Evolutionary conservation across 2,888 invertebrate species (phyloP).

Genomic region (Erpobdella octoculata): DNA sequence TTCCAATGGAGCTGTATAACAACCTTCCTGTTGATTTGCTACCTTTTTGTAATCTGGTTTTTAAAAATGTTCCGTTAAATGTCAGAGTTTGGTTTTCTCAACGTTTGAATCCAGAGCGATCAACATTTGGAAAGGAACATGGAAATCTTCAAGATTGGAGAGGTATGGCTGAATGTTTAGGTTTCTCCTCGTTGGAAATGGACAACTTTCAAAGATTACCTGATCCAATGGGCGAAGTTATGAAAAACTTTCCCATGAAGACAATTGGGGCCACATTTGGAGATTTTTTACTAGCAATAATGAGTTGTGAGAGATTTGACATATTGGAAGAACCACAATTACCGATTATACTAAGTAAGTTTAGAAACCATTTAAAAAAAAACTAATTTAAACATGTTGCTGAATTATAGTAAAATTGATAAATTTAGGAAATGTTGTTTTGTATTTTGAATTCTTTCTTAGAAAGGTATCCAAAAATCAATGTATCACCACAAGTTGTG

Average conservation of each 20-base stretch:
- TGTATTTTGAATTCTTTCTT: no score
- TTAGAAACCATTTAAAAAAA: not conserved
- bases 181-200: conserved; percentile 16
- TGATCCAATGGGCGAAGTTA: conserved; percentile 13
- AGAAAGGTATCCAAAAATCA: no score
- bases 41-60: no score
- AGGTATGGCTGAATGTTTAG: conserved; percentile 25
- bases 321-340: conserved; percentile 22
- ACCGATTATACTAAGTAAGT: not conserved
- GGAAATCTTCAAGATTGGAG: conserved; percentile 27
- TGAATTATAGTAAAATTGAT: not conserved
- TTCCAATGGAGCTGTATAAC: no score
- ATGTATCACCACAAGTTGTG: no score
- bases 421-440: no score
- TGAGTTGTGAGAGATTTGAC: conserved; percentile 20
- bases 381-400: not conserved
- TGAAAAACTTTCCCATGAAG: not conserved
- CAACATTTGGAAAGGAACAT: conserved; percentile 6
- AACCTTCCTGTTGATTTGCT: no score
- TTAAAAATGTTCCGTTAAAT: no score
- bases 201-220: conserved; percentile 22
- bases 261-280: not conserved
- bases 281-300: conserved; percentile 11
- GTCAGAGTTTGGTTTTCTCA: conserved; percentile 8
- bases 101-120: conserved; percentile 27